Evolutionary conservation across 2,888 invertebrate species (phyloP), one percentile per base, ranked within the genome.

Genomic region (Oscheius sp.): DNA sequence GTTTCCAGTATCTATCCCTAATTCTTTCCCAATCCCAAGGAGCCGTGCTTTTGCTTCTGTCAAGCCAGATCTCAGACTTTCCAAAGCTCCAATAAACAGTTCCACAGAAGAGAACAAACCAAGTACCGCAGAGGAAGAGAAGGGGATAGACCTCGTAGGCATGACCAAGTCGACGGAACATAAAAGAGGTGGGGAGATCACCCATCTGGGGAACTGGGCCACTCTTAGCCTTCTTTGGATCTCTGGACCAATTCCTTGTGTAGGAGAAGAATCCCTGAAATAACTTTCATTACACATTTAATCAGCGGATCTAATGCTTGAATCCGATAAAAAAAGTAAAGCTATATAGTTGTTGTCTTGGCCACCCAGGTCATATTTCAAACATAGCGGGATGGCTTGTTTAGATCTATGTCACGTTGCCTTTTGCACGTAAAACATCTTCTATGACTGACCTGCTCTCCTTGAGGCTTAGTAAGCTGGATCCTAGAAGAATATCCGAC

Each of bases 131-230:
- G 41, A 83, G 70, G 24, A 71, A 44, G 66, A 83, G 63, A n/a
- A 83, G 67, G 12, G 83, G 83, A 67, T 81, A 83, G 17, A 83
- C 70, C 54, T 83, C 83, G 66, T 80, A 81, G 47, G 82, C 82
- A 68, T 82, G 81, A 30, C 78, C 77, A 17, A 81, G 72, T 36
- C 77, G 74, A 26, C 79, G 74, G 56, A 73, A 32, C 41, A 83
- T 64, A 65, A 83, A 83, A 36, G 81, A 81, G 72, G 24, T 70
- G n/a, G 77, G 77, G 12, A 72, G 71, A 33, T 77, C 77, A 57
- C 77, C 77, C 65, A 71, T 68, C 67, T 74, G 77, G 8, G 71
- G 71, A 49, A 71, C 71, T 33, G 67, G 56, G 2, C 33, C 36
- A 5, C 30, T n/a, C 44, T 70, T 71, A 24, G 66, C 68, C 47